phyloP scores from a whole-genome alignment of 2,797 vertebrate genomes.

The Columba guinea region DNA sequence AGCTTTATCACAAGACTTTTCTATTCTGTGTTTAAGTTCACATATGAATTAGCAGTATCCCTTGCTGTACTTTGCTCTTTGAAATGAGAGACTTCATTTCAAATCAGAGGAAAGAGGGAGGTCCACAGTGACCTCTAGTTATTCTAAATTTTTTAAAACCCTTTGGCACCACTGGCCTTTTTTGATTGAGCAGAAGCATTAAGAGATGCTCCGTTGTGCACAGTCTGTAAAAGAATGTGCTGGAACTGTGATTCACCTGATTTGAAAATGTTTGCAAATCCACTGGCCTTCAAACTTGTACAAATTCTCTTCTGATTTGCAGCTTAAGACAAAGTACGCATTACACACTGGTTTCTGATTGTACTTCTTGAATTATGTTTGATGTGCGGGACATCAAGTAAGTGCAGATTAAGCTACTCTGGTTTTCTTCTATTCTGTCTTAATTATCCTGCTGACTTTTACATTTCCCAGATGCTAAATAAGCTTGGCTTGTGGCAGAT shows the following conservation, averaged over 20 bases:
- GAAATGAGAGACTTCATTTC: not conserved
- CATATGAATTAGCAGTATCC: not conserved
- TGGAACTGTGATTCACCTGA: not conserved
- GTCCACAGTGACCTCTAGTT: not conserved
- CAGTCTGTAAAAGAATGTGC: not conserved
- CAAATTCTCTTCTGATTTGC: not conserved
- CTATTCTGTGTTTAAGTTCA: not conserved
- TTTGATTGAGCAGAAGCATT: not conserved
- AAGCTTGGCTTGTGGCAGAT: not conserved
- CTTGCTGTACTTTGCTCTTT: not conserved
- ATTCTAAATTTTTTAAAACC: not conserved
- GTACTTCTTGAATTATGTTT: not conserved
- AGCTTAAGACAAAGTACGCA: not conserved
- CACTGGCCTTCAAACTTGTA: not conserved
- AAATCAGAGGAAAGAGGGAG: not conserved
- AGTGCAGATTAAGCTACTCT: not conserved
- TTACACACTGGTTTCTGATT: not conserved
- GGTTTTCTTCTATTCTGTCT: not conserved
- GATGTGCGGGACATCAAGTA: not conserved
- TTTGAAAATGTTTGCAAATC: not conserved
- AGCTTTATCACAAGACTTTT: not conserved
- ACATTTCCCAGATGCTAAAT: conserved; percentile 23
- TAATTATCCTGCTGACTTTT: conserved; percentile 26
- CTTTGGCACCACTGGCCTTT: not conserved
- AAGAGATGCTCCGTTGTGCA: not conserved